phyloP scores from a whole-genome alignment of 2,113 vertebrate genomes.

The Steatornis caripensis region DNA sequence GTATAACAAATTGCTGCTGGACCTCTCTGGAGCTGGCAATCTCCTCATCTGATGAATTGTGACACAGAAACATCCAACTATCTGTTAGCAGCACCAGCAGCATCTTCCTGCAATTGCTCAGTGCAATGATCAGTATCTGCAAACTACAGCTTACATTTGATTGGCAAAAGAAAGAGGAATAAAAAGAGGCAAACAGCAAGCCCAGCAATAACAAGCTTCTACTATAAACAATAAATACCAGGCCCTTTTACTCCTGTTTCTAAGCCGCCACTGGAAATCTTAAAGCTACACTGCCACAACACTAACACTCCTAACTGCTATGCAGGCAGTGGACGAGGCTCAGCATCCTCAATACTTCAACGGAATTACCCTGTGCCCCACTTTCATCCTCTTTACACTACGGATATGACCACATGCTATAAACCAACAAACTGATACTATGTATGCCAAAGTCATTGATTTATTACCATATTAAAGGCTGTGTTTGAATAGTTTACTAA shows the following conservation, averaged over 20 bases:
- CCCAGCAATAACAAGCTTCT: neutral
- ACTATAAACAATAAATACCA: neutral
- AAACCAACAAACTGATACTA: neutral
- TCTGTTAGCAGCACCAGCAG: neutral
- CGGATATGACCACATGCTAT: neutral
- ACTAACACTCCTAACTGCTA: neutral
- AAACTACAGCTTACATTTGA: neutral
- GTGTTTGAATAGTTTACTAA: neutral
- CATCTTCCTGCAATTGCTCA: neutral
- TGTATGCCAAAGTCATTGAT: neutral
- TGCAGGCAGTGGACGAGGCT: neutral
- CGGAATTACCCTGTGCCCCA: neutral
- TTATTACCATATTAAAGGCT: neutral
- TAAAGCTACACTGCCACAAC: neutral
- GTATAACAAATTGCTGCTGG: neutral
- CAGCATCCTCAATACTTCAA: neutral
- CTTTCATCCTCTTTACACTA: neutral
- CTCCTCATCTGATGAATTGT: neutral
- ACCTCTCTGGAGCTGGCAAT: neutral
- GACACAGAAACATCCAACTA: neutral
- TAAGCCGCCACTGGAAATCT: neutral
- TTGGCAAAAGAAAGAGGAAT: neutral
- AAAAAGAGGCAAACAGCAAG: neutral
- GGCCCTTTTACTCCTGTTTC: neutral
- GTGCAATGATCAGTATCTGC: neutral